Percentiles rank a stretch among this genome's conserved stretches.
These are phyloP conservation scores for Brenthis daphne DNA, from an alignment of 2,888 invertebrate genomes.

Conservation along the genomic window DNA sequence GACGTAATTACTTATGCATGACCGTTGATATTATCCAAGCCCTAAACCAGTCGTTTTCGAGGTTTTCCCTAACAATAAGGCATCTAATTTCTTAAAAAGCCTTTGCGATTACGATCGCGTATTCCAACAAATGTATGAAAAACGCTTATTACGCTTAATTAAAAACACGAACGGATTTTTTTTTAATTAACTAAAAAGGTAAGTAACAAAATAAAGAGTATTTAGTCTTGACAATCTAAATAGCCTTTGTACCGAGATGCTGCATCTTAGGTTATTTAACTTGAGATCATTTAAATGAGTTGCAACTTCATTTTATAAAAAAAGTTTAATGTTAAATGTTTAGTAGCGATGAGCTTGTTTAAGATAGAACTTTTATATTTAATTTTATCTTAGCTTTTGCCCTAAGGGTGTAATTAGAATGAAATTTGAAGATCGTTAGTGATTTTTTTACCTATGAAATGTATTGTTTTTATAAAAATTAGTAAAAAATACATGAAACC, in stretches of 20 bases:
- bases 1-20: no score
- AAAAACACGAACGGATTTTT: conserved; percentile 8
- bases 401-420: no score
- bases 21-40: no score
- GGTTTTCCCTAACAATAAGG: conserved; percentile 13
- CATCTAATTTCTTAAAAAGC: conserved; percentile 18
- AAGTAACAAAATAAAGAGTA: conserved; percentile 5
- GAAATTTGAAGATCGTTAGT: no score
- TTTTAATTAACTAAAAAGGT: conserved; percentile 19
- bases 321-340: conserved; percentile 14
- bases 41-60: background rate
- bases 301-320: conserved; percentile 18
- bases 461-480: no score
- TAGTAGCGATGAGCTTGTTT: conserved; percentile 13
- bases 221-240: background rate
- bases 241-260: conserved; percentile 10
- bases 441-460: no score
- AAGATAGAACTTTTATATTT: conserved; percentile 4
- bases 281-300: conserved; percentile 26
- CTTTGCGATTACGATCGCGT: conserved; percentile 19
- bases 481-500: no score
- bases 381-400: no score
- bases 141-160: conserved; percentile 22
- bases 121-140: conserved; percentile 19
- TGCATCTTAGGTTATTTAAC: conserved; percentile 25